Percentiles rank a stretch among this genome's conserved stretches.
phyloP scores from a whole-genome alignment of 2,888 invertebrate species.

The Orthosia gothica region DNA sequence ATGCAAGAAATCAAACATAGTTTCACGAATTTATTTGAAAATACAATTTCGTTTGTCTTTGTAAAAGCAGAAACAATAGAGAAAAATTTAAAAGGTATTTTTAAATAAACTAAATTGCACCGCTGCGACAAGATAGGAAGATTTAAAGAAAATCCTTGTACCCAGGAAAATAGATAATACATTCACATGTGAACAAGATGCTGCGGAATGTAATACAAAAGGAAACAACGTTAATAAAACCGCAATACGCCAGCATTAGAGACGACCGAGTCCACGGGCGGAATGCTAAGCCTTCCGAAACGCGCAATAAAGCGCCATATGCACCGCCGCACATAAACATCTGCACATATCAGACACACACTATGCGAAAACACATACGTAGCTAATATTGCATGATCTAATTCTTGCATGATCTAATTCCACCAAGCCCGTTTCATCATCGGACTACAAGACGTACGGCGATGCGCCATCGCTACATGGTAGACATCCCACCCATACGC shows the following conservation, averaged over 20 bases:
- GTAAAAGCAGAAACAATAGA: background rate
- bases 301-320: constrained; percentile 83
- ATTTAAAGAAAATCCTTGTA: constrained; percentile 43
- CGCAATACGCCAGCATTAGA: constrained; percentile 84
- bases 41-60: background rate
- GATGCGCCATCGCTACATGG: too few relatives aligned
- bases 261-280: constrained; percentile 76
- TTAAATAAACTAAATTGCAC: constrained; percentile 34
- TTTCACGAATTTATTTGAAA: background rate
- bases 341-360: constrained; percentile 63
- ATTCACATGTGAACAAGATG: constrained; percentile 73
- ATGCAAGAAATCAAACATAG: constrained; percentile 8
- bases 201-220: constrained; percentile 83
- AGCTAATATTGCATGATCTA: constrained; percentile 18
- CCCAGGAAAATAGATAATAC: constrained; percentile 63
- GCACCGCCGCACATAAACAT: constrained; percentile 75
- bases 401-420: too few relatives aligned
- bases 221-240: constrained; percentile 85
- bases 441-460: too few relatives aligned
- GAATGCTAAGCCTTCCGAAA: constrained; percentile 83
- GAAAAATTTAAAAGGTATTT: background rate
- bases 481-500: too few relatives aligned
- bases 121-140: constrained; percentile 2
- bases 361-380: constrained; percentile 21
- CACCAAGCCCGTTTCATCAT: too few relatives aligned